Conservation (phyloP, 92 coral and sea anemone genomes). For the Heteractis magnifica region DNA sequence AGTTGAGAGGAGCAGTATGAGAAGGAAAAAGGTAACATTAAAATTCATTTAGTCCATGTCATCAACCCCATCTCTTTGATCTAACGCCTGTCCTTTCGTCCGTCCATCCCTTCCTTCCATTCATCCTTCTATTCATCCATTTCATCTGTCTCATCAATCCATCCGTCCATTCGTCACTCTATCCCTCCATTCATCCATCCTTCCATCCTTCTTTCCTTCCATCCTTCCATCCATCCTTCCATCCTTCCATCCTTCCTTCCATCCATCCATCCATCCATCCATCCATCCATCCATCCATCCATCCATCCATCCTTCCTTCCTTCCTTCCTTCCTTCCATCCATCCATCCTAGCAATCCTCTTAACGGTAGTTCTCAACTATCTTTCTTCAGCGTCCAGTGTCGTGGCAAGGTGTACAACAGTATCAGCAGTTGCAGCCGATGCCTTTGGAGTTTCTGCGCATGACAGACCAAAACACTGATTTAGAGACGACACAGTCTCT, state of each 20-base stretch:
- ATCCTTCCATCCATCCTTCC: neutral
- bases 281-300: neutral
- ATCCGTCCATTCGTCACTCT: no score
- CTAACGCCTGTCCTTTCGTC: no score
- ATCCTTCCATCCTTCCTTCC: no score
- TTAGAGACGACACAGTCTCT: conserved; percentile 71
- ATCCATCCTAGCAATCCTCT: neutral
- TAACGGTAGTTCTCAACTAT: neutral
- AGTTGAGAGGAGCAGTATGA: conserved; percentile 88
- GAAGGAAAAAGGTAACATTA: conserved; percentile 62
- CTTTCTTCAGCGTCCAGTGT: conserved; percentile 81
- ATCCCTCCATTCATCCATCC: neutral
- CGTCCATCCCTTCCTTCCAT: no score
- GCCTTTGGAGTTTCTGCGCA: conserved; percentile 29
- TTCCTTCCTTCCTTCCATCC: neutral
- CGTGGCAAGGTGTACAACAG: conserved; percentile 98
- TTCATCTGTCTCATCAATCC: no score
- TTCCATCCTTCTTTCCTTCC: neutral
- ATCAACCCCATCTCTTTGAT: neutral
- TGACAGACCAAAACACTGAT: conserved; percentile 69
- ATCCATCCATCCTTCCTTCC: neutral
- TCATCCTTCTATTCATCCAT: no score
- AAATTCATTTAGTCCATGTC: neutral
- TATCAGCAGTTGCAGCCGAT: conserved; percentile 61
- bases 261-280: no score